Percentiles rank a stretch among this genome's conserved stretches.
Conservation (phyloP, 2,888 invertebrate genomes). For the Drosophila macrospina region DNA sequence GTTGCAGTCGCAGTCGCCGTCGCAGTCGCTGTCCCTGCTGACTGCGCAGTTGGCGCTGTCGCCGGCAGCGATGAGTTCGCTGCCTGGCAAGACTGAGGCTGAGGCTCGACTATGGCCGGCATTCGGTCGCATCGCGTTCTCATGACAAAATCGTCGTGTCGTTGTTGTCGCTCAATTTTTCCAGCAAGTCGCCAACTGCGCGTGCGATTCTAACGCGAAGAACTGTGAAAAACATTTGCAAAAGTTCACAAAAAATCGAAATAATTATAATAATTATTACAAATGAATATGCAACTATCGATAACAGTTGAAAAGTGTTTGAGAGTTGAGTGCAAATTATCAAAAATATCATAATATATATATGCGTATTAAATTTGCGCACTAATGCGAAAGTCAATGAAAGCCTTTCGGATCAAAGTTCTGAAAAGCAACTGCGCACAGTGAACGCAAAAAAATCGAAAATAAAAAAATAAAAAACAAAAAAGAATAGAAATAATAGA, state of each 20-base stretch:
- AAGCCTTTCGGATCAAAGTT: slow-evolving; percentile 39
- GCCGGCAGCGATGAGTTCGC: slow-evolving; percentile 44
- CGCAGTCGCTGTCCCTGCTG: slow-evolving; percentile 23
- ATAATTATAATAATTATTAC: background rate
- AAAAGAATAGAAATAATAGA: slow-evolving; percentile 5
- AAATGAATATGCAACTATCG: background rate
- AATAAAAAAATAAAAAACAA: background rate
- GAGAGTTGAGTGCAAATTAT: background rate
- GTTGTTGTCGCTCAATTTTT: slow-evolving; percentile 24
- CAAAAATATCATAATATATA: no score
- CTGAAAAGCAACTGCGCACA: slow-evolving; percentile 28
- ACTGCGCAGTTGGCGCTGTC: slow-evolving; percentile 30
- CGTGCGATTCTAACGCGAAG: slow-evolving; percentile 49
- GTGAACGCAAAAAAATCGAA: background rate
- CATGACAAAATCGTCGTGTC: slow-evolving; percentile 72
- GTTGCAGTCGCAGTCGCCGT: slow-evolving; percentile 14
- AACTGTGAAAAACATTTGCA: slow-evolving; percentile 23
- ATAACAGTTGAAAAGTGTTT: background rate
- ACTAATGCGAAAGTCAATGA: slow-evolving; percentile 8
- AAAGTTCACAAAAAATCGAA: background rate
- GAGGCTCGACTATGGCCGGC: slow-evolving; percentile 68
- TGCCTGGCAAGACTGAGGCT: slow-evolving; percentile 49
- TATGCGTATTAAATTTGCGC: slow-evolving; percentile 34
- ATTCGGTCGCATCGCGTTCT: slow-evolving; percentile 82
- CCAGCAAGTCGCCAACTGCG: slow-evolving; percentile 31